Evolutionary conservation across 2,797 vertebrate species (phyloP).

Genomic region (Acipenser transmontanus): DNA sequence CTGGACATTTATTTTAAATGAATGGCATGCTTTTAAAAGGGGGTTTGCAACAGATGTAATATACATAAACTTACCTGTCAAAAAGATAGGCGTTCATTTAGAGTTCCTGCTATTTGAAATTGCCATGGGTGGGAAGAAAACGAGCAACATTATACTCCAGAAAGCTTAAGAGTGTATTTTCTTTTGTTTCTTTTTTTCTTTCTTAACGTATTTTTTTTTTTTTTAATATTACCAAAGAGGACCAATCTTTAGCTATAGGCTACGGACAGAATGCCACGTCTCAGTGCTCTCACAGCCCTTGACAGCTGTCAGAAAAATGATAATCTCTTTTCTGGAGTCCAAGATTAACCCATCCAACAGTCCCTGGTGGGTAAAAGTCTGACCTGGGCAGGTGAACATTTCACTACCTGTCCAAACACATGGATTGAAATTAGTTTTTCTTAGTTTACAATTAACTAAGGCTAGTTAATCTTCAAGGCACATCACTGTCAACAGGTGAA

Average conservation of each 20-base stretch:
- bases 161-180: not conserved
- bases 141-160: not conserved
- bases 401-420: conserved; percentile 29
- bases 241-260: conserved; percentile 1
- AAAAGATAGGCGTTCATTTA: too few species aligned
- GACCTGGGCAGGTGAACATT: conserved; percentile 19
- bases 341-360: conserved; percentile 41
- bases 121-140: too few species aligned
- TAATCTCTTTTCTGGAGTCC: conserved; percentile 42
- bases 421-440: conserved; percentile 10
- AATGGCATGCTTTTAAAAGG: too few species aligned
- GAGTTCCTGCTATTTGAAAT: too few species aligned
- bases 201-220: too few species aligned
- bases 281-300: conserved; percentile 26
- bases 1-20: too few species aligned
- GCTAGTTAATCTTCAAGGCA: conserved; percentile 57
- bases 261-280: not conserved
- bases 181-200: not conserved
- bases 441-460: conserved; percentile 47
- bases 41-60: too few species aligned
- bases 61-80: too few species aligned
- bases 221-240: not conserved
- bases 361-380: conserved; percentile 33
- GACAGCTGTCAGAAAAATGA: conserved; percentile 50
- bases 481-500: too few species aligned